A percentile compares a stretch with the other conserved stretches of the same genome.
phyloP scores from a whole-genome alignment of 1,140 invertebrate genomes.

The Drosophila prosaltans region DNA sequence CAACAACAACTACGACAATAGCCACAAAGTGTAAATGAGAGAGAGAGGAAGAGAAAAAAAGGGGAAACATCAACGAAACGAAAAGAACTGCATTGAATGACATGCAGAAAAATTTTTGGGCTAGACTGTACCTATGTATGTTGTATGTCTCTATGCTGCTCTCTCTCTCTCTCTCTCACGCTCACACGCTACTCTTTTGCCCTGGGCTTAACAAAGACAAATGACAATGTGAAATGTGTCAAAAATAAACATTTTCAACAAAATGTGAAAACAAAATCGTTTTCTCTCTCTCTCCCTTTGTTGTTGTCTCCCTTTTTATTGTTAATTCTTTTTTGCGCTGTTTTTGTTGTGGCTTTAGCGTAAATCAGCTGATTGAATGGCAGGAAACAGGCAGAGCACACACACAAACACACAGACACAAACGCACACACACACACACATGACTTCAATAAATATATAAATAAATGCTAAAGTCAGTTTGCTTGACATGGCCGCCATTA shows the following conservation, averaged over 20 bases:
- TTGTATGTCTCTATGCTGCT: no score
- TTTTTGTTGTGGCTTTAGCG: conserved; percentile 32
- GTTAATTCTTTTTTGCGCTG: conserved; percentile 18
- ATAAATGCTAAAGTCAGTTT: conserved; percentile 75
- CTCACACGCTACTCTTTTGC: neutral
- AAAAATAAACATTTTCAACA: conserved; percentile 26
- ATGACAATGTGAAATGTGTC: conserved; percentile 70
- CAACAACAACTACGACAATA: conserved; percentile 39
- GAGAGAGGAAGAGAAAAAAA: neutral
- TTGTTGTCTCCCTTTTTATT: conserved; percentile 30
- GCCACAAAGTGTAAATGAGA: neutral
- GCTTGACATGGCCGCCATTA: conserved; percentile 41
- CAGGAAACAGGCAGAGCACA: conserved; percentile 26
- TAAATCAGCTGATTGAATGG: conserved; percentile 62
- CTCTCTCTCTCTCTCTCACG: no score
- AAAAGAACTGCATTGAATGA: conserved; percentile 69
- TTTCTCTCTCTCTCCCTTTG: neutral
- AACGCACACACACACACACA: conserved; percentile 37
- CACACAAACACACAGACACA: conserved; percentile 29
- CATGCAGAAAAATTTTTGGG: conserved; percentile 55
- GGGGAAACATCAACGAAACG: conserved; percentile 16
- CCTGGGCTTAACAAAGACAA: conserved; percentile 61
- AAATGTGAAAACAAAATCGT: conserved; percentile 36
- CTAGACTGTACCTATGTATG: conserved; percentile 1
- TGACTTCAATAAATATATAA: conserved; percentile 71